These are phyloP conservation scores for Todiramphus saurophagus DNA, from an alignment of 2,113 vertebrate genomes.

Conservation along the genomic window DNA sequence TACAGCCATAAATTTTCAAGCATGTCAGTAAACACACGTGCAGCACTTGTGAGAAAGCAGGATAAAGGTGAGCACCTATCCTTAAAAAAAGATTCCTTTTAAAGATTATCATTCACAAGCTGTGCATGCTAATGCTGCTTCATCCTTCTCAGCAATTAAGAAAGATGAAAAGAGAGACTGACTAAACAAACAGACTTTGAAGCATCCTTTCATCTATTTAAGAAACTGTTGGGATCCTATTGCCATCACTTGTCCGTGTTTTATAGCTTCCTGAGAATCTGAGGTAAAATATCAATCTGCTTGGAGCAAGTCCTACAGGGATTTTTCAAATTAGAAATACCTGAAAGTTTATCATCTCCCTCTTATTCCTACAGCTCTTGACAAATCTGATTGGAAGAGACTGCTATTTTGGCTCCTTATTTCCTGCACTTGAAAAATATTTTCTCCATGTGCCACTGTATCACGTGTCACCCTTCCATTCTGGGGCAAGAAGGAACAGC, in stretches of 20 bases:
- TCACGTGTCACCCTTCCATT: background rate
- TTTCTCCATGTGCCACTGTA: background rate
- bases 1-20: background rate
- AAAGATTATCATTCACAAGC: slow-evolving; percentile 10
- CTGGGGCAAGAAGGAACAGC: background rate
- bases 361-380: background rate
- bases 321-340: slow-evolving; percentile 51
- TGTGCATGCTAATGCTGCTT: slow-evolving; percentile 12
- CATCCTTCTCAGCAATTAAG: slow-evolving; percentile 53
- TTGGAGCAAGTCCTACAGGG: slow-evolving; percentile 50
- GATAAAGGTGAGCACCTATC: slow-evolving; percentile 14
- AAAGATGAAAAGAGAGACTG: slow-evolving; percentile 58
- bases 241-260: slow-evolving; percentile 25
- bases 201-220: slow-evolving; percentile 64
- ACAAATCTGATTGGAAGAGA: slow-evolving; percentile 27
- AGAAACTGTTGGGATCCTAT: slow-evolving; percentile 13
- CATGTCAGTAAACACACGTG: background rate
- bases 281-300: background rate
- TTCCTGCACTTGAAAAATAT: slow-evolving; percentile 32
- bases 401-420: background rate
- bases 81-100: background rate
- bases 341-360: slow-evolving; percentile 22
- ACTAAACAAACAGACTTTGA: slow-evolving; percentile 64
- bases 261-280: slow-evolving; percentile 50
- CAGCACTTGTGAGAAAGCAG: background rate